A percentile compares a stretch with the other conserved stretches of the same genome.
Conservation (phyloP, 2,797 vertebrate genomes). For the Onychomys torridus region DNA sequence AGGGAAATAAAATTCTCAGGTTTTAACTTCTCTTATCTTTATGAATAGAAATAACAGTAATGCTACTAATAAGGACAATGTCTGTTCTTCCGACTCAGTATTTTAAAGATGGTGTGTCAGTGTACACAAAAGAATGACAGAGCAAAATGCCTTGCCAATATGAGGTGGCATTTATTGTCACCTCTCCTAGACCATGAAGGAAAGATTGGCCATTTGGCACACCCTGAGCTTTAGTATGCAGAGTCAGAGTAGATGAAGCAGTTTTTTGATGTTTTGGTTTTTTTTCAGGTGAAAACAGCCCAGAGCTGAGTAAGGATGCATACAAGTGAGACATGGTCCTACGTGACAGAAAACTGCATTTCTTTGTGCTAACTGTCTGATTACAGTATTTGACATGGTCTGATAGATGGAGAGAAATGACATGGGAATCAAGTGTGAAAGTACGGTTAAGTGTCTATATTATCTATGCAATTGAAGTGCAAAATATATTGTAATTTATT, state of each 20-base stretch:
- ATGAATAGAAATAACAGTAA: neutral
- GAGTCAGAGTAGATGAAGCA: neutral
- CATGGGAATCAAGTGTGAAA: neutral
- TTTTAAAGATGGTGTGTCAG: neutral
- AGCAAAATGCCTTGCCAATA: neutral
- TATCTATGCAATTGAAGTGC: constrained; percentile 54
- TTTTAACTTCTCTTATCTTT: neutral
- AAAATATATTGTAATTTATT: constrained; percentile 83
- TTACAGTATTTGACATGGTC: constrained; percentile 4
- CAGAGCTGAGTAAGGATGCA: neutral
- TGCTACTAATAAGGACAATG: neutral
- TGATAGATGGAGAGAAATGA: neutral
- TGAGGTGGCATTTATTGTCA: neutral
- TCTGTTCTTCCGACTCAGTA: neutral
- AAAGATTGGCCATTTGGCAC: neutral
- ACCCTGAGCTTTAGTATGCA: neutral
- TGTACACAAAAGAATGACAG: neutral
- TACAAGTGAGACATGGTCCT: neutral
- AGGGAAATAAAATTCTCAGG: neutral
- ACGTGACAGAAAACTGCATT: neutral
- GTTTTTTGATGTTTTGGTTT: neutral
- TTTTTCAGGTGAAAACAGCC: constrained; percentile 14
- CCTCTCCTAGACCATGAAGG: neutral
- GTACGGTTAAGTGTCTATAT: neutral
- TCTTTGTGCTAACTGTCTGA: neutral